Evolutionary conservation across 2,113 vertebrate genomes (phyloP), one percentile per base, ranked within the genome.

Genomic region (Halichoerus grypus): DNA sequence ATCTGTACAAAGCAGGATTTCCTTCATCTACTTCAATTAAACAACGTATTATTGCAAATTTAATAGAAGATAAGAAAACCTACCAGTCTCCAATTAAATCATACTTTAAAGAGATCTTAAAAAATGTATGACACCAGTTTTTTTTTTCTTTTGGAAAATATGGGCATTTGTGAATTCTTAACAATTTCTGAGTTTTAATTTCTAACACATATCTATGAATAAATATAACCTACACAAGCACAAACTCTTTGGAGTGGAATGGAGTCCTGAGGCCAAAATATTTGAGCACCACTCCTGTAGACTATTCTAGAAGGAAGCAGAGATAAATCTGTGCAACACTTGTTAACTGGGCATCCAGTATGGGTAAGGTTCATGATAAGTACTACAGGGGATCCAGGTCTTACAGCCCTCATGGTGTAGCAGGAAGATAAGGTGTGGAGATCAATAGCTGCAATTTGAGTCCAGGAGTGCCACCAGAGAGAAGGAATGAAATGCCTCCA

Each of bases 121-220:
- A 39, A 79, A 76, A 69, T 82, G 11, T 85, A 90, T 11, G 33
- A 67, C 46, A 76, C 0, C 57, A 28, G 3, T 42, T 94, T 91
- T 49, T 92, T 92, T 49, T 92, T 91, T 83, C 63, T 53, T 42
- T 76, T 63, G 53, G 14, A 90, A 94, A 94, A 57, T 63, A 31
- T 33, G 46, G 46, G n/a, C 65, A 15, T 49, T 67, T 72, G 36
- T 76, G 8, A 39, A 19, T 65, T 83, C 80, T 92, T 5, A 16
- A 31, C 31, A 79, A 46, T 63, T 61, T 69, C 15, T 89, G 21
- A 28, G 11, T 95, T 85, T 97, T 87, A 33, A 87, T 90, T 67
- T 76, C 90, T 92, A 49, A 51, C 90, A 83, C 7, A 49, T 79
- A 61, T 84, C 57, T 57, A 88, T 19, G 12, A 88, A 83, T 85